A percentile compares a stretch with the other conserved stretches of the same genome.
Evolutionary conservation across 2,797 vertebrate species (phyloP).

Genomic region (Danio tinwini): DNA sequence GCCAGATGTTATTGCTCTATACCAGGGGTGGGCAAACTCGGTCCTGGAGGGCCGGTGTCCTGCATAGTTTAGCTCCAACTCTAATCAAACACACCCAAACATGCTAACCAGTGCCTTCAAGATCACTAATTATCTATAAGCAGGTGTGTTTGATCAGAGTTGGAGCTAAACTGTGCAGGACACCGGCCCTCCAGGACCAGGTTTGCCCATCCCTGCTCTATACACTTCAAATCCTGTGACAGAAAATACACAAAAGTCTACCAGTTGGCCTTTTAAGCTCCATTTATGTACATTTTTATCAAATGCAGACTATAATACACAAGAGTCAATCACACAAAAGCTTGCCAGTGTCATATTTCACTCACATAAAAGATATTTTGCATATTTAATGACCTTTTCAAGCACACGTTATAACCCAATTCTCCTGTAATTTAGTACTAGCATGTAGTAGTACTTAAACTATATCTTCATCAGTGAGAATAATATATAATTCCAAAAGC

Average conservation of each 20-base stretch:
- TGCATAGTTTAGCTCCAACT: too few species aligned
- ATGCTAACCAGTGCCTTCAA: too few species aligned
- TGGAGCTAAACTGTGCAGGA: too few species aligned
- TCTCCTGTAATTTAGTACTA: not conserved
- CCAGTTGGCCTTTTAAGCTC: not conserved
- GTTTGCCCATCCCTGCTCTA: too few species aligned
- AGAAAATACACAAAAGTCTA: not conserved
- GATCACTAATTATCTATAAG: too few species aligned
- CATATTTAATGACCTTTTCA: not conserved
- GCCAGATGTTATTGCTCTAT: conserved; percentile 13
- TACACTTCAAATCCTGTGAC: conserved; percentile 17
- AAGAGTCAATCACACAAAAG: not conserved
- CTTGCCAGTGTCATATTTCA: not conserved
- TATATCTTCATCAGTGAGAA: not conserved
- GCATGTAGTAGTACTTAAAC: too few species aligned
- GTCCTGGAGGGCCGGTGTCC: too few species aligned
- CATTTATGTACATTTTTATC: not conserved
- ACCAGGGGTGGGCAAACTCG: too few species aligned
- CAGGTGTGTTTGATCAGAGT: too few species aligned
- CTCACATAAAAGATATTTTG: not conserved
- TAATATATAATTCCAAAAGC: not conserved
- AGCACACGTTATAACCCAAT: not conserved
- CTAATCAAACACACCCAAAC: too few species aligned
- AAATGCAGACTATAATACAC: not conserved
- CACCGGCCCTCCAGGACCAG: too few species aligned